Base-by-base conservation (phyloP, 2,113 vertebrate genomes). In the Hemiprocne comata region DNA sequence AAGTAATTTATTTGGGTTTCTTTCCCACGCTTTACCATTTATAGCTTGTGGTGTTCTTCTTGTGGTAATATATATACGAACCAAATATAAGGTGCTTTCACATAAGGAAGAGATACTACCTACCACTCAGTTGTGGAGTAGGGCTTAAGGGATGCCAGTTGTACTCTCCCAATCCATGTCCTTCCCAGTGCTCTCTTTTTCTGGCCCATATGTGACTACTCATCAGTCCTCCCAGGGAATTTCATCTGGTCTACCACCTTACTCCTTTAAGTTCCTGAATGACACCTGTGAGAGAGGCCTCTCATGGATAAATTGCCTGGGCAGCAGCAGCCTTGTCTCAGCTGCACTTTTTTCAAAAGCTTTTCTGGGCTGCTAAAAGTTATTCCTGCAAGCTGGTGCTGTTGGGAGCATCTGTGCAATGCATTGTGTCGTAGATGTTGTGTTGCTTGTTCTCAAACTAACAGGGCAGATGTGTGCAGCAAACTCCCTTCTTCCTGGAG, bases 361-460 rank as follows among this genome's bases (percentile, higher is more conserved):
- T 3, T 31, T 60, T 85, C 17, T 61, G 57, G 28, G 19, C 33
- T 31, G 18, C 34, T 70, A n/a, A 10, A 19, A 36, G 36, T 34
- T 66, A 29, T 17, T 58, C 17, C 36, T 48, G 31, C 31, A 55
- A 19, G 34, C 69, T 44, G 26, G 38, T 81, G 70, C 33, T 31
- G 40, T 40, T 40, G 12, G 21, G 17, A 31, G 24, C 44, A 17
- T 23, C 57, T 24, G 23, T 26, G 51, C 31, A 12, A 31, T 8
- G 17, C 28, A 10, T 24, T 0, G 1, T 21, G 25, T 25, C 13
- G 42, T 15, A 31, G 46, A 55, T 19, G 44, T 87, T 2, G 1
- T 14, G 33, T 57, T 34, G 13, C 78, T 60, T 84, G 33, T 31
- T 75, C 51, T n/a, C 67, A 42, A 29, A 8, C 44, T 53, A 19